Evolutionary conservation across 2,888 invertebrate genomes (phyloP), one percentile per base, ranked within the genome.

Genomic region (Oligia strigilis): DNA sequence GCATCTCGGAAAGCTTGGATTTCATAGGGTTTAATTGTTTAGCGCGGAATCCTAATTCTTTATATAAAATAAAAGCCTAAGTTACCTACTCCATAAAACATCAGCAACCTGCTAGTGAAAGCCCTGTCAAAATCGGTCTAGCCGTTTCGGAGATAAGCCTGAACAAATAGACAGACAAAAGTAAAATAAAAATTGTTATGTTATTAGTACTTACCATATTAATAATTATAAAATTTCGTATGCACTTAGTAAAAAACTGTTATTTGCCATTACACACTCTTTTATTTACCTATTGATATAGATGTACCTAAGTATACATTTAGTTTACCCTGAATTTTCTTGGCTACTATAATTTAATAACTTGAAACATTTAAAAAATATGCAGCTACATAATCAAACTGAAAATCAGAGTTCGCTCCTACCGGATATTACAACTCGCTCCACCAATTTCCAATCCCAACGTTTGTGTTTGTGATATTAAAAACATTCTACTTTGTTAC

Each of bases 351-450:
- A 13, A 60, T 60, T n/a, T 60, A 13, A 60, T n/a, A 60, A 60
- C 60, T 60, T 29, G 5, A 2, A 58, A 71, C 2, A 8, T 67
- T 69, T 55, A 17, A 14, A 64, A 64, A 71, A 79, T 43, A 36
- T 49, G 9, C 23, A 5, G n/a, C 58, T 65, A n/a, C 6, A 83
- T 75, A 67, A 69, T 74, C n/a, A 65, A 40, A 65, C 62, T 67
- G 62, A 70, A 72, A 76, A 70, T 65, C 71, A 19, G 29, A 64
- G 19, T 77, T 62, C n/a, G 19, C 29, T 81, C 29, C 40, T 23
- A 49, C 71, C 83, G 84, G 84, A 84, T 86, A 86, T 86, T 84
- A 86, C 72, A 77, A n/a, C 55, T 82, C 87, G 86, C 83, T 77
- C n/a, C 86, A 77, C 65, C 65, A 72, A 82, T 40, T 84, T 84